Evolutionary conservation across 2,888 invertebrate species (phyloP), one percentile per base, ranked within the genome.

Genomic region (Meloe dianella): DNA sequence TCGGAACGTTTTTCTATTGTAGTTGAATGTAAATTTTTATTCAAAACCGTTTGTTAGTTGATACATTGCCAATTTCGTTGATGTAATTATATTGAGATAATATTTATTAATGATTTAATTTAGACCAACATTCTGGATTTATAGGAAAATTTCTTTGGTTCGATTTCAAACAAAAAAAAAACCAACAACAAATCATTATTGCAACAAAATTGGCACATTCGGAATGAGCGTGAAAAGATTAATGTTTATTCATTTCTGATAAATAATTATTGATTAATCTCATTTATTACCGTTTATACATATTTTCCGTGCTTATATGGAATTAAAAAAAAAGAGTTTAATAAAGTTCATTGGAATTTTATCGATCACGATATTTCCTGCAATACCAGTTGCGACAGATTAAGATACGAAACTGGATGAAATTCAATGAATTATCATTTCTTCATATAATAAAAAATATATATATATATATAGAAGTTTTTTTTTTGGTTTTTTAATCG

Each of bases 41-140:
- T 10, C 9, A 47, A 47, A 47, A 6, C 41, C 9, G 6, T 47
- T 10, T 47, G 20, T 20, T 47, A 3, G 47, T 47, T 47, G 47
- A 47, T 20, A 22, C 9, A 47, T 57, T 27, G 27, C 17, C 27
- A 27, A 57, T 30, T 27, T 29, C 4, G 29, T 27, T 29, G 30
- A 58, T 17, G 30, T 30, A 32, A 35, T n/a, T n/a, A n/a, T 58
- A 58, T 58, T 20, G n/a, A 61, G 64, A 67, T 69, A 67, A 67
- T 63, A 54, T 6, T n/a, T 41, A 61, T 60, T 71, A 71, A 72
- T 71, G 66, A n/a, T n/a, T n/a, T n/a, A n/a, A n/a, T n/a, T n/a
- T n/a, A n/a, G n/a, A n/a, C n/a, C n/a, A n/a, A n/a, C n/a, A n/a
- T n/a, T n/a, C n/a, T n/a, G n/a, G n/a, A n/a, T 61, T 63, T 57